Conservation (phyloP, 1,140 invertebrate species). For the Zeugodacus cucurbitae region DNA sequence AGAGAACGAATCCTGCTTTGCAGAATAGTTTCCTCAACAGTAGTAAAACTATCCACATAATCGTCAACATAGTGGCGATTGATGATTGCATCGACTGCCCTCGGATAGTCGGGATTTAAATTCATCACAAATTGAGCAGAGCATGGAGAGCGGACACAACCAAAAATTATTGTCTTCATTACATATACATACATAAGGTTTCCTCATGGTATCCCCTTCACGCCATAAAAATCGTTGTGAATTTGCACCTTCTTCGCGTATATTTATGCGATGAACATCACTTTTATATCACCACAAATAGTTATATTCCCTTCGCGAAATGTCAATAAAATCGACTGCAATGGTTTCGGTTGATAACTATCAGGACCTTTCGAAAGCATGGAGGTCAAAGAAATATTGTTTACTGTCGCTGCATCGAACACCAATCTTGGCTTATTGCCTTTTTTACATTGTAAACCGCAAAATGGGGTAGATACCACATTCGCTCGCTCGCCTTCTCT, state of each 20-base stretch:
- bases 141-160: constrained; percentile 44
- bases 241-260: constrained; percentile 27
- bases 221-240: constrained; percentile 42
- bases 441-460: constrained; percentile 3
- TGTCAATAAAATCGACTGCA: constrained; percentile 53
- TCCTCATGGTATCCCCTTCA: neutral
- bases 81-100: constrained; percentile 51
- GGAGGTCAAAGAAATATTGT: no score
- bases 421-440: neutral
- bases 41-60: no score
- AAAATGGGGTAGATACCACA: constrained; percentile 2
- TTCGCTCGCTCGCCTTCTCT: neutral
- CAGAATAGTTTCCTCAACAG: constrained; percentile 42
- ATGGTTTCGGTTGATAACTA: no score
- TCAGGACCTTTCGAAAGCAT: no score
- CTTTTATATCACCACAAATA: constrained; percentile 55
- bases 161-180: constrained; percentile 39
- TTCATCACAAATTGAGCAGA: constrained; percentile 50
- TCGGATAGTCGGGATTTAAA: constrained; percentile 47
- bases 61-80: no score
- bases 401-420: neutral
- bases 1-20: neutral
- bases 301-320: constrained; percentile 54
- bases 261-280: constrained; percentile 58
- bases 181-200: neutral